Evolutionary conservation across 2,797 vertebrate genomes (phyloP).

Genomic region (Natrix natrix): DNA sequence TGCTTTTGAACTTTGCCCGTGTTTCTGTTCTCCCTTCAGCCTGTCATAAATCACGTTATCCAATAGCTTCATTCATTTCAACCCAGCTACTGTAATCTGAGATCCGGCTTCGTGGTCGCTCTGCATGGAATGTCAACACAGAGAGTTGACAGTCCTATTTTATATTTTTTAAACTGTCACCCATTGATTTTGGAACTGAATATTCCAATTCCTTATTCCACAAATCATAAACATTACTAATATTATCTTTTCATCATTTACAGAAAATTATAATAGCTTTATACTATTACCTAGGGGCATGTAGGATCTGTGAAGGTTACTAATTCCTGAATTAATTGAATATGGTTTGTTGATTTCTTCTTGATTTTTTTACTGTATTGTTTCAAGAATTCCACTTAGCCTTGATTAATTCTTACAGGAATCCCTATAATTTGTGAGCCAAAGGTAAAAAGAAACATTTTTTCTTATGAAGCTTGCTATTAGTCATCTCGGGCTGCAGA

Average conservation of each 20-base stretch:
- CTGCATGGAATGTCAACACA: no score
- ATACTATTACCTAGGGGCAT: background rate
- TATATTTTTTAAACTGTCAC: background rate
- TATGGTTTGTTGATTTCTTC: background rate
- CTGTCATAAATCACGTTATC: no score
- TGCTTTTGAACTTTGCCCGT: no score
- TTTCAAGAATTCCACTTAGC: background rate
- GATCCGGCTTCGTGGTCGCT: no score
- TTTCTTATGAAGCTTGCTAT: background rate
- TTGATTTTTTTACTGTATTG: background rate
- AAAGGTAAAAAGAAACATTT: background rate
- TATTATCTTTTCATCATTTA: background rate
- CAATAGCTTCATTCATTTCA: no score
- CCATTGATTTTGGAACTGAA: background rate
- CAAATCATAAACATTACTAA: background rate
- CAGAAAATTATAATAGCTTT: background rate
- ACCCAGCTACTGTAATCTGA: no score
- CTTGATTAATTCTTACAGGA: background rate
- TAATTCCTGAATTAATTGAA: background rate
- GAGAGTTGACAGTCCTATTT: background rate
- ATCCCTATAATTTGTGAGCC: background rate
- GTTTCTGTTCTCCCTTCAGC: no score
- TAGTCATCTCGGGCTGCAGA: background rate
- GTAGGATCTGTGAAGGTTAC: background rate
- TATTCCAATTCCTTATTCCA: background rate